Conservation (phyloP, 2,797 vertebrate genomes). For the Pangasius sanitwongsei region DNA sequence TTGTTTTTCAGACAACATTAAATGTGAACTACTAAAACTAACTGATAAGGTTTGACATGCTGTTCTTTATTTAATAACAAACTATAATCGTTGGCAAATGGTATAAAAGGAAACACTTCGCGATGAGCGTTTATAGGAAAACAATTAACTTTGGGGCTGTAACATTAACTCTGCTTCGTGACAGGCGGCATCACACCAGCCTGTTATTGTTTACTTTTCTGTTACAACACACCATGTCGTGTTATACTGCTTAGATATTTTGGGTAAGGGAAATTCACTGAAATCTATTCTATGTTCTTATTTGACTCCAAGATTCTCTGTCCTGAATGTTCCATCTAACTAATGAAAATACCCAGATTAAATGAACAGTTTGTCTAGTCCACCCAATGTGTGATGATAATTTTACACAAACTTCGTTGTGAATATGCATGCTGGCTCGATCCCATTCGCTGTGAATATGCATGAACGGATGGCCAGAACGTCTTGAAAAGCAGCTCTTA, state of each 20-base stretch:
- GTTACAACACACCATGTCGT: neutral
- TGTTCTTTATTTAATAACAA: neutral
- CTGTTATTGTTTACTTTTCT: neutral
- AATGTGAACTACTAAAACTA: no score
- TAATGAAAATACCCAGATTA: neutral
- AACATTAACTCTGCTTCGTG: neutral
- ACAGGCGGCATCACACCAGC: no score
- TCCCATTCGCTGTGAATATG: conserved; percentile 29
- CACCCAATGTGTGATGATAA: neutral
- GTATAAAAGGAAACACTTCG: neutral
- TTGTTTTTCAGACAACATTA: no score
- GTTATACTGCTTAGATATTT: neutral
- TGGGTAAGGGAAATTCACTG: neutral
- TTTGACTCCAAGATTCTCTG: neutral
- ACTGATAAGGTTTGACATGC: neutral
- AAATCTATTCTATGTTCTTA: neutral
- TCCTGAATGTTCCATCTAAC: neutral
- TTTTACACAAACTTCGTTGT: conserved; percentile 28
- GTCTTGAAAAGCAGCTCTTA: conserved; percentile 14
- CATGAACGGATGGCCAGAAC: conserved; percentile 20
- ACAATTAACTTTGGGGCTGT: neutral
- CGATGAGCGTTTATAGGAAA: neutral
- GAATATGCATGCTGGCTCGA: conserved; percentile 17
- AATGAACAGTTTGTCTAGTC: conserved; percentile 26
- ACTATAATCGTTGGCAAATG: neutral